A percentile compares a stretch with the other conserved stretches of the same genome.
These are phyloP conservation scores for Blastobasis lacticolella DNA, from an alignment of 2,888 invertebrate species.

Conservation along the genomic window DNA sequence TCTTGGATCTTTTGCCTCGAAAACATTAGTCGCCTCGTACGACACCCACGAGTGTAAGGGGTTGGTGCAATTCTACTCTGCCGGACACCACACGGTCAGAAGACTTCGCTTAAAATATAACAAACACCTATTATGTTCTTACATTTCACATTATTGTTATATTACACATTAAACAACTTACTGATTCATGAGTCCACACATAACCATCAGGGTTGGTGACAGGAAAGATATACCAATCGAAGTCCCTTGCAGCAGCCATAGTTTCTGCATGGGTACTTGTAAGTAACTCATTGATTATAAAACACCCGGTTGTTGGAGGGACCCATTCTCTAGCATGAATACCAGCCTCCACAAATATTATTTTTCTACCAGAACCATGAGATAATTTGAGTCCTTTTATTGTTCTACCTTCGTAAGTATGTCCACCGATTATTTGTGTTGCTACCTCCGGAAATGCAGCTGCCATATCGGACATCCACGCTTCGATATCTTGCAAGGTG, in stretches of 20 bases:
- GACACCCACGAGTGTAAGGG: no score
- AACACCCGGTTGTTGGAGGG: slow-evolving; percentile 76
- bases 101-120: no score
- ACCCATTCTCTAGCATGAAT: slow-evolving; percentile 88
- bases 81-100: no score
- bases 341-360: slow-evolving; percentile 61
- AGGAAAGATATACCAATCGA: slow-evolving; percentile 84
- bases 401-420: slow-evolving; percentile 54
- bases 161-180: slow-evolving; percentile 17
- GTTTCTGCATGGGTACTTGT: slow-evolving; percentile 64
- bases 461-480: slow-evolving; percentile 72
- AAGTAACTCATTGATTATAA: slow-evolving; percentile 75
- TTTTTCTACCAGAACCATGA: slow-evolving; percentile 41
- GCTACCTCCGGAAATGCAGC: slow-evolving; percentile 55
- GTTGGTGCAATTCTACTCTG: no score
- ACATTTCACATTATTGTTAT: not conserved
- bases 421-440: slow-evolving; percentile 48
- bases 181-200: slow-evolving; percentile 77
- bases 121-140: no score
- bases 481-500: slow-evolving; percentile 72
- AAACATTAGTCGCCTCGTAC: no score
- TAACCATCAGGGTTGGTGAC: slow-evolving; percentile 87
- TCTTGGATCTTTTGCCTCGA: no score
- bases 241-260: slow-evolving; percentile 61
- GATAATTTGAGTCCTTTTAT: slow-evolving; percentile 67